These are phyloP conservation scores for Pipistrellus nathusii DNA, from an alignment of 2,797 vertebrate species.

Conservation along the genomic window DNA sequence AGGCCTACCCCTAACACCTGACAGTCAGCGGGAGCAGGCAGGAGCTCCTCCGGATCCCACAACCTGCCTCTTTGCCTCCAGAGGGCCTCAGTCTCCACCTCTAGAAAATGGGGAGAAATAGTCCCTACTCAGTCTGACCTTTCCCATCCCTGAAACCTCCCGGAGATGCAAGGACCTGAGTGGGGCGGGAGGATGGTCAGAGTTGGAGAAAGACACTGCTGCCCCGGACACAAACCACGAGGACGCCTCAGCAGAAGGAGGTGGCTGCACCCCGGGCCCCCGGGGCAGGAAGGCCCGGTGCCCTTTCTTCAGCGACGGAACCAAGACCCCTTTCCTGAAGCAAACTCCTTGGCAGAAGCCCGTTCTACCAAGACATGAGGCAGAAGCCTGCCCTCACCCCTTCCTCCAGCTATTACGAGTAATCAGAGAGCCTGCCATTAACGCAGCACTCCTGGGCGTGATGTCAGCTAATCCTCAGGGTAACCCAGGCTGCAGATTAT, in stretches of 20 bases:
- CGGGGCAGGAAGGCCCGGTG: not conserved
- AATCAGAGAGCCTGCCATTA: not conserved
- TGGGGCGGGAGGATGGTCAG: not conserved
- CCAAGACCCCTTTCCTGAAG: not conserved
- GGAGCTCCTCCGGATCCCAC: not conserved
- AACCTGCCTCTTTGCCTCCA: not conserved
- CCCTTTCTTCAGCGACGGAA: not conserved
- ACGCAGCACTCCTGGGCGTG: not conserved
- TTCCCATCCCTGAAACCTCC: not conserved
- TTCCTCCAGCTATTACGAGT: not conserved
- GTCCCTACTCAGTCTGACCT: not conserved
- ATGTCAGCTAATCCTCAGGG: not conserved
- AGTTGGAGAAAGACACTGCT: not conserved
- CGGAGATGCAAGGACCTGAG: not conserved
- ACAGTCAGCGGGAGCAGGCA: not conserved
- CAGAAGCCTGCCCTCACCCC: not conserved
- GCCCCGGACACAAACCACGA: not conserved
- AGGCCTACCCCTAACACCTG: not conserved
- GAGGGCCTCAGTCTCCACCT: not conserved
- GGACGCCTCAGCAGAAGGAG: not conserved
- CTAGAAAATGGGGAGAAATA: constrained; percentile 38
- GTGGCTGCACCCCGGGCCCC: not conserved
- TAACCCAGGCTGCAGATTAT: not conserved
- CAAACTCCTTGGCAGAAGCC: not conserved
- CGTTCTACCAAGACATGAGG: not conserved